A percentile compares a stretch with the other conserved stretches of the same genome.
These are phyloP conservation scores for Prionailurus bengalensis DNA, from an alignment of 2,113 vertebrate species.

Conservation along the genomic window DNA sequence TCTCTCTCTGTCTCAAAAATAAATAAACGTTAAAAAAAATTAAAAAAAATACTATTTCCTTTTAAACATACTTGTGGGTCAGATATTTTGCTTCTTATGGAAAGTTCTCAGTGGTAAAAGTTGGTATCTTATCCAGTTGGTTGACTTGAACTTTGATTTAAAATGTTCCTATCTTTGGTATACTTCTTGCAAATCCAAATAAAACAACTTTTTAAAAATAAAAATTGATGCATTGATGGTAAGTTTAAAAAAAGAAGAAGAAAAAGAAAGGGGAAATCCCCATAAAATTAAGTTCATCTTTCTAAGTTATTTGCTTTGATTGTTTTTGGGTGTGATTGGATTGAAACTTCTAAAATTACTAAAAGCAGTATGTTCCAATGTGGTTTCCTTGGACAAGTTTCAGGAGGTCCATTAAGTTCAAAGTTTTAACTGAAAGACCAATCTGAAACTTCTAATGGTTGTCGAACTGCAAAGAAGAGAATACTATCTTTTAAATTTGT, in stretches of 20 bases:
- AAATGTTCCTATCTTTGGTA: background rate
- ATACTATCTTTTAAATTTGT: background rate
- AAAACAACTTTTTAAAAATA: background rate
- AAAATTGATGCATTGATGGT: background rate
- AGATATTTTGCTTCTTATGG: background rate
- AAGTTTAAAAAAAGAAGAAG: background rate
- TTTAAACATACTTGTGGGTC: background rate
- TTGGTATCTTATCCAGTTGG: background rate
- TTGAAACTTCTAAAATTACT: slow-evolving; percentile 5
- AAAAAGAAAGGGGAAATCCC: background rate
- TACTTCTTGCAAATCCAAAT: background rate
- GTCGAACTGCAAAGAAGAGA: background rate
- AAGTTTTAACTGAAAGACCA: background rate
- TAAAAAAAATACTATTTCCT: background rate
- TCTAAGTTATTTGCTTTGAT: background rate
- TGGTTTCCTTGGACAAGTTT: background rate
- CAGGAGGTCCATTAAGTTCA: background rate
- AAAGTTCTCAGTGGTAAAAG: background rate
- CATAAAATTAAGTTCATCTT: background rate
- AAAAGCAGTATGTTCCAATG: background rate
- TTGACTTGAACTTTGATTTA: background rate
- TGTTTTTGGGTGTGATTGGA: background rate
- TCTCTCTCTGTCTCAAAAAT: too few relatives aligned
- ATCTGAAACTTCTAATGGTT: slow-evolving; percentile 3
- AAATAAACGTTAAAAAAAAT: too few relatives aligned